Evolutionary conservation across 2,888 invertebrate species (phyloP).

Genomic region (Harpalus rubripes): DNA sequence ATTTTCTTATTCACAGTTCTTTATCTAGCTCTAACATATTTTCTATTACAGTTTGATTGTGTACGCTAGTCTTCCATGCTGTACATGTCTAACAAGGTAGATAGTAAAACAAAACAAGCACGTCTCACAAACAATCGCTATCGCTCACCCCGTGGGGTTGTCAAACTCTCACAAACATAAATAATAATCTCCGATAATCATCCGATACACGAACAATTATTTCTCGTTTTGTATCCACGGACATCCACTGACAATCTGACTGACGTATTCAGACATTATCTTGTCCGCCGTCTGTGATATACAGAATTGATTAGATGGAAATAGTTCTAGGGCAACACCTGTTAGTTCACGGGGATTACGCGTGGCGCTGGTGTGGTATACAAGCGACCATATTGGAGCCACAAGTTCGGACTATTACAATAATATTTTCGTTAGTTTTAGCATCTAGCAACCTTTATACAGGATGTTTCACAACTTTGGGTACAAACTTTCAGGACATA

Average conservation of each 20-base stretch:
- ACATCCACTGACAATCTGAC: constrained; percentile 49
- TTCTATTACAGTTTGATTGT: background rate
- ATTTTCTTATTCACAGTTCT: background rate
- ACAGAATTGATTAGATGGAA: constrained; percentile 65
- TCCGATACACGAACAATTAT: constrained; percentile 51
- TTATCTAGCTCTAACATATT: background rate
- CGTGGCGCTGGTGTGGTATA: background rate
- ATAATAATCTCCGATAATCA: constrained; percentile 47
- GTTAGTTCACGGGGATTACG: constrained; percentile 53
- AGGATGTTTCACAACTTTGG: too few relatives aligned
- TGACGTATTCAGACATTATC: constrained; percentile 62
- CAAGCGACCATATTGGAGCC: background rate
- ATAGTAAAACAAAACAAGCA: constrained; percentile 20
- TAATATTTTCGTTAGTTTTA: too few relatives aligned
- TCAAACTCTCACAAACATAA: constrained; percentile 51
- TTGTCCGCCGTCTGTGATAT: constrained; percentile 60
- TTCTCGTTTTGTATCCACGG: constrained; percentile 27
- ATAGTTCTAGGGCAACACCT: constrained; percentile 59
- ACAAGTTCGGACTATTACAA: too few relatives aligned
- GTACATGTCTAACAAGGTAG: constrained; percentile 18
- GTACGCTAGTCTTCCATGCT: background rate
- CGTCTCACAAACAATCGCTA: constrained; percentile 32
- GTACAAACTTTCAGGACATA: too few relatives aligned
- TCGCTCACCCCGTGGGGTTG: constrained; percentile 45
- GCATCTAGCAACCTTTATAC: too few relatives aligned